These are phyloP conservation scores for Andrena flavipes DNA, from an alignment of 2,888 invertebrate genomes.

Conservation along the genomic window DNA sequence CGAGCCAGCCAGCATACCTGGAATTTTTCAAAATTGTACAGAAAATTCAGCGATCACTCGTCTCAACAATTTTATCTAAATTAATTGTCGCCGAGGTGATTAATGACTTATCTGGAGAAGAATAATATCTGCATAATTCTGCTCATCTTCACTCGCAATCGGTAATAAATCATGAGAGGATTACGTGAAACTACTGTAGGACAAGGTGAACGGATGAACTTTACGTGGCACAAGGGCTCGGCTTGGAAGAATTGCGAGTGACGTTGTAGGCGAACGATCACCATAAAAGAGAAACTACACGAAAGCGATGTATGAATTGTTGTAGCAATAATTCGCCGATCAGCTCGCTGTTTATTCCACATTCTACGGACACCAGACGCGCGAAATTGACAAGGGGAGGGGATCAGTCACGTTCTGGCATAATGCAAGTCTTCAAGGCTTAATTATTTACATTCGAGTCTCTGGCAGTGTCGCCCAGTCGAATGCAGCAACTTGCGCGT, in stretches of 20 bases:
- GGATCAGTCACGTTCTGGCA: not conserved
- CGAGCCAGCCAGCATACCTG: constrained; percentile 90
- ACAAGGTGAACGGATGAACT: not conserved
- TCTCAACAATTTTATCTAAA: too few relatives aligned
- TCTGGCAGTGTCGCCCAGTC: not conserved
- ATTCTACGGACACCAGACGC: too few relatives aligned
- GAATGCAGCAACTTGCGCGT: constrained; percentile 6
- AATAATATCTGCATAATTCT: not conserved
- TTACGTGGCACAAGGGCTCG: not conserved
- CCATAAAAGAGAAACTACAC: not conserved
- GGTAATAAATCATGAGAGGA: not conserved
- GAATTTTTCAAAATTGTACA: constrained; percentile 12
- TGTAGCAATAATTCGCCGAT: too few relatives aligned
- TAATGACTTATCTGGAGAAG: too few relatives aligned
- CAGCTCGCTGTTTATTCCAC: too few relatives aligned
- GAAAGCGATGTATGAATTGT: too few relatives aligned
- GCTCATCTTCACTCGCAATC: not conserved
- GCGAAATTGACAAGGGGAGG: not conserved
- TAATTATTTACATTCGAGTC: constrained; percentile 19
- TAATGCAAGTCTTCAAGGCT: not conserved
- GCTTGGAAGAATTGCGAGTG: not conserved
- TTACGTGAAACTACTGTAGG: not conserved
- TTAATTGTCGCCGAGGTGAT: too few relatives aligned
- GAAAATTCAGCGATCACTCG: too few relatives aligned
- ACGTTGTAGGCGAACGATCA: not conserved